Conservation (phyloP, 1,140 invertebrate species). For the Drosophila nigrodunni region DNA sequence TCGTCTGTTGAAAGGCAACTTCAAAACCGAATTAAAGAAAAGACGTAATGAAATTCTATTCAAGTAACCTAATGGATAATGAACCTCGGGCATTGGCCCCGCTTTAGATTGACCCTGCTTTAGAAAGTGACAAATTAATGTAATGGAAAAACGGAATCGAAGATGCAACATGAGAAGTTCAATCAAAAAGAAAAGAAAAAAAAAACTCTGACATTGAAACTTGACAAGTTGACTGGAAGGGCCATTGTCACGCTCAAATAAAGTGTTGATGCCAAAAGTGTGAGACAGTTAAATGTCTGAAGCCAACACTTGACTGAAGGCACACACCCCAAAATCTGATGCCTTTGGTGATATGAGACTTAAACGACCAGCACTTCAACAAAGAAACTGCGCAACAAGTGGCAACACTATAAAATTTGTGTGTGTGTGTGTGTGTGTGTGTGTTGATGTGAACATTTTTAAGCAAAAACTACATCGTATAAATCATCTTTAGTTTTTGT, state of each 20-base stretch:
- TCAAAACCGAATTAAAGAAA: not conserved
- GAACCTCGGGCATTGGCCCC: slow-evolving; percentile 6
- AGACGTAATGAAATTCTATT: not conserved
- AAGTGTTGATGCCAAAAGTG: slow-evolving; percentile 18
- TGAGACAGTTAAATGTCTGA: slow-evolving; percentile 12
- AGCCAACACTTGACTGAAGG: slow-evolving; percentile 17
- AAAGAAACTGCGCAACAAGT: slow-evolving; percentile 16
- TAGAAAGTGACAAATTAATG: slow-evolving; percentile 6
- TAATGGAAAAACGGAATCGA: not conserved
- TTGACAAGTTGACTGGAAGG: not conserved
- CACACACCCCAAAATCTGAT: slow-evolving; percentile 1
- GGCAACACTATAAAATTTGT: not conserved
- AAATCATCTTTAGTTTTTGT: no score
- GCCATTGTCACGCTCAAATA: slow-evolving; percentile 6
- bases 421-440: not conserved
- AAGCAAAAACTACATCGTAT: no score
- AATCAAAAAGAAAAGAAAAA: slow-evolving; percentile 1
- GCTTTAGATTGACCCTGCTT: not conserved
- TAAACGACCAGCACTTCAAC: not conserved
- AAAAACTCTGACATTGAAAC: slow-evolving; percentile 13
- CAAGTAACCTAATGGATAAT: not conserved
- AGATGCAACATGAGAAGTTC: slow-evolving; percentile 12
- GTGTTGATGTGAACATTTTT: not conserved
- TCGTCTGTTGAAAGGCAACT: not conserved
- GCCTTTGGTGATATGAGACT: not conserved